phyloP scores from a whole-genome alignment of 2,113 vertebrate genomes.

The Semnornis frantzii region DNA sequence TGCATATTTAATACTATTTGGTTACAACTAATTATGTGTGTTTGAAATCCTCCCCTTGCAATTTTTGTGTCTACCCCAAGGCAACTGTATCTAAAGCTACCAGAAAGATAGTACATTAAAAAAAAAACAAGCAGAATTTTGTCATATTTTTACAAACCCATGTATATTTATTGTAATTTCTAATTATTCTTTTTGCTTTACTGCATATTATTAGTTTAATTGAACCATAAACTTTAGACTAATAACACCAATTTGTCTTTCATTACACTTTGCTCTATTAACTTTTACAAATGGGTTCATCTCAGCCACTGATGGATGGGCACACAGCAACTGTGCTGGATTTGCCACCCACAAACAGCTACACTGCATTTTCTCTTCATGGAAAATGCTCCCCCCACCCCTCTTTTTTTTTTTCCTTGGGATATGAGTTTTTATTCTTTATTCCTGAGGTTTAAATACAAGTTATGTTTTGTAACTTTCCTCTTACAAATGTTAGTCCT shows the following conservation, averaged over 20 bases:
- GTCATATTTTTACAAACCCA: conserved; percentile 12
- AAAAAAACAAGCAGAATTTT: conserved; percentile 16
- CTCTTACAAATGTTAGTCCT: not conserved
- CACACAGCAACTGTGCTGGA: not conserved
- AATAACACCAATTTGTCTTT: conserved; percentile 61
- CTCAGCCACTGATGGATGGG: conserved; percentile 33
- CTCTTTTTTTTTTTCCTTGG: too few relatives aligned
- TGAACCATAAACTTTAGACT: conserved; percentile 52
- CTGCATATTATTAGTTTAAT: conserved; percentile 53
- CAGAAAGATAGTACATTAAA: not conserved
- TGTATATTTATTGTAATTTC: conserved; percentile 54
- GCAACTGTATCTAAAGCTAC: conserved; percentile 30
- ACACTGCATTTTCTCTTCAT: not conserved
- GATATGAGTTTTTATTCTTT: not conserved
- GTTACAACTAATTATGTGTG: conserved; percentile 6
- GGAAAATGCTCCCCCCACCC: not conserved
- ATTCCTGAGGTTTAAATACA: not conserved
- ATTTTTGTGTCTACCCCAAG: conserved; percentile 36
- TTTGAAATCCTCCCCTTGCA: not conserved
- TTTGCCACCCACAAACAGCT: not conserved
- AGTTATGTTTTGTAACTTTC: not conserved
- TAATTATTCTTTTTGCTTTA: conserved; percentile 58
- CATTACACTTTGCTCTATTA: conserved; percentile 63
- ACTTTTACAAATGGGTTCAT: conserved; percentile 54
- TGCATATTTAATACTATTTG: conserved; percentile 33